A percentile compares a stretch with the other conserved stretches of the same genome.
phyloP scores from a whole-genome alignment of 23 tunicate species.

The Oikopleura albicans region DNA sequence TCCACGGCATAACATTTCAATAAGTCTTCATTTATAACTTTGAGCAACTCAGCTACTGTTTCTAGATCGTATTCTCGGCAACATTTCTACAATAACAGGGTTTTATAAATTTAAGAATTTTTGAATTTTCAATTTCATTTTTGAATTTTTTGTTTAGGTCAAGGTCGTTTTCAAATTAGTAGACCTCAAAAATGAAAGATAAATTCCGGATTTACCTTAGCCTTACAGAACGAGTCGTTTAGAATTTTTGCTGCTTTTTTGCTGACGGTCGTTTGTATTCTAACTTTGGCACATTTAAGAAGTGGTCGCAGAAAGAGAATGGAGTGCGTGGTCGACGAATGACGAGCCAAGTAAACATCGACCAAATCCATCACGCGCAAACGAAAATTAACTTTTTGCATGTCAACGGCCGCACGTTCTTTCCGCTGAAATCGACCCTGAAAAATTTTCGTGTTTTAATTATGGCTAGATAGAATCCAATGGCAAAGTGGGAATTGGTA shows the following conservation, averaged over 20 bases:
- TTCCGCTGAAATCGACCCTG: not conserved
- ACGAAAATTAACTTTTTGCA: not conserved
- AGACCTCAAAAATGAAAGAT: too few relatives aligned
- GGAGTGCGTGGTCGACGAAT: not conserved
- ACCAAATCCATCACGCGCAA: not conserved
- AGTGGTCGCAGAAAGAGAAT: not conserved
- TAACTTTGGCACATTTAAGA: not conserved
- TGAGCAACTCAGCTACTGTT: not conserved
- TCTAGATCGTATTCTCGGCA: not conserved
- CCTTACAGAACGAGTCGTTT: not conserved
- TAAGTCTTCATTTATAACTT: not conserved
- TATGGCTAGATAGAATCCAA: too few relatives aligned
- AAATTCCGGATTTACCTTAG: not conserved
- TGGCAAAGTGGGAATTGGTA: too few relatives aligned
- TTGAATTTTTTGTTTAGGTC: too few relatives aligned
- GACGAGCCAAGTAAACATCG: not conserved
- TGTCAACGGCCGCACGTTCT: not conserved
- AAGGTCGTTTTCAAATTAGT: too few relatives aligned
- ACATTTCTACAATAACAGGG: not conserved
- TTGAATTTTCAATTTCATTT: too few relatives aligned
- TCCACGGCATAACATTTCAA: not conserved
- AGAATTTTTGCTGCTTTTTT: constrained; percentile 10
- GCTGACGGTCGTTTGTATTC: not conserved
- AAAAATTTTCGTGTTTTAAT: not conserved
- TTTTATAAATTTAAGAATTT: too few relatives aligned